Base-by-base conservation (phyloP, 2,888 invertebrate species). In the Ophion ellenae region DNA sequence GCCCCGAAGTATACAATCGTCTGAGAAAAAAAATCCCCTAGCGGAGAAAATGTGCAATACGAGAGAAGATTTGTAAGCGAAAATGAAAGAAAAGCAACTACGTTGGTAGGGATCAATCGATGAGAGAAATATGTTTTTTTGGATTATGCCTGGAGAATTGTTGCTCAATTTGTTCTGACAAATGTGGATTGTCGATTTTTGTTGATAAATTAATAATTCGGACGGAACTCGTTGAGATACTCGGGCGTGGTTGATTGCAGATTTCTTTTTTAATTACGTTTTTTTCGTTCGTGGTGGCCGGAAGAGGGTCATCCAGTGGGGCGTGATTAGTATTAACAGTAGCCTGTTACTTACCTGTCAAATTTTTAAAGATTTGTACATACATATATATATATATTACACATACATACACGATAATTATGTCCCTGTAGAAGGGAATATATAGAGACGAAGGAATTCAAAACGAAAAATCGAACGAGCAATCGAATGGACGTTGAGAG, bases 391-490 rank as follows among this genome's bases (percentile, higher is more conserved):
- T 2, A 24, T 61, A 61, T 74, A 70, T 47, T 2, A 45, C 20
- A 17, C 47, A 53, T 5, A 17, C 17, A 4, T 53, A 53, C 53
- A 3, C n/a, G 36, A 24, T 32, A 11, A 80, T 81, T 57, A 61
- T 77, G 77, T 67, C 63, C 64, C 20, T 57, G 59, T 70, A 61
- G 75, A 11, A 24, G 57, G 75, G 45, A 64, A 20, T 11, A 40
- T 11, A 40, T 63, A 24, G 45, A 77, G 76, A 47, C 10, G 47
- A 81, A 79, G 28, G 5, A 40, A 73, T 57, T 47, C 45, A 53
- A 32, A 74, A 28, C 24, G 59, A 47, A 17, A 59, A 83, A 86
- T 81, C 47, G 80, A 82, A 70, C 61, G 67, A 75, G 64, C 20
- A 24, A 71, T 20, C 71, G 45, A 14, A 71, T 61, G 59, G 40